phyloP scores from a whole-genome alignment of 2,113 vertebrate species.

The Lynx canadensis region DNA sequence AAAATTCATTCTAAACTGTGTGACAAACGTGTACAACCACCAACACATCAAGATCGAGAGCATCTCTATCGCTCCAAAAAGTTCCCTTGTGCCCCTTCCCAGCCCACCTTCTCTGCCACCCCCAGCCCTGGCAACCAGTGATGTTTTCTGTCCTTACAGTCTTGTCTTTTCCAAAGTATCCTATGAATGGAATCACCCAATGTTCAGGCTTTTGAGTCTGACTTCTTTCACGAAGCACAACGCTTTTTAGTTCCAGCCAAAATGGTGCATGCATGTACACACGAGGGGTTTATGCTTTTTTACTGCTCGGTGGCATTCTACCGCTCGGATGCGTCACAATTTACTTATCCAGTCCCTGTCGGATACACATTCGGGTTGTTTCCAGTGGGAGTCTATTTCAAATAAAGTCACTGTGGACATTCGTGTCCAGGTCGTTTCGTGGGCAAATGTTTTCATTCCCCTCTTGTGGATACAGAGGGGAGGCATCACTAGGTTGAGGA shows the following conservation, averaged over 20 bases:
- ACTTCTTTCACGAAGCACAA: background rate
- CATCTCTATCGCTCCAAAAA: background rate
- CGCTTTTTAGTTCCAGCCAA: too few species aligned
- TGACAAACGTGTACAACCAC: background rate
- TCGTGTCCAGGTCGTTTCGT: background rate
- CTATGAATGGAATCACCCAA: background rate
- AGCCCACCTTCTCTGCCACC: background rate
- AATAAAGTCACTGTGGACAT: background rate
- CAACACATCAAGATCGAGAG: background rate
- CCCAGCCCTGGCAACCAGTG: background rate
- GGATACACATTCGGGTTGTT: background rate
- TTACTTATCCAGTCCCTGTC: background rate
- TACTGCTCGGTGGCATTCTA: accelerated
- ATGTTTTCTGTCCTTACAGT: background rate
- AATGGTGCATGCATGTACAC: accelerated
- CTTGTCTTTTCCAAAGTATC: background rate
- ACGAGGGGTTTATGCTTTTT: background rate
- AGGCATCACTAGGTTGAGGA: background rate
- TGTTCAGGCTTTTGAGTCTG: background rate
- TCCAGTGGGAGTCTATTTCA: background rate
- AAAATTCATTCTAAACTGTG: background rate
- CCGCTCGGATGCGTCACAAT: background rate
- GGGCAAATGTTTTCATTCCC: background rate
- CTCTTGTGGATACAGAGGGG: background rate
- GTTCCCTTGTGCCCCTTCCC: background rate